Conservation (phyloP, 2,797 vertebrate genomes). For the Hipposideros larvatus region DNA sequence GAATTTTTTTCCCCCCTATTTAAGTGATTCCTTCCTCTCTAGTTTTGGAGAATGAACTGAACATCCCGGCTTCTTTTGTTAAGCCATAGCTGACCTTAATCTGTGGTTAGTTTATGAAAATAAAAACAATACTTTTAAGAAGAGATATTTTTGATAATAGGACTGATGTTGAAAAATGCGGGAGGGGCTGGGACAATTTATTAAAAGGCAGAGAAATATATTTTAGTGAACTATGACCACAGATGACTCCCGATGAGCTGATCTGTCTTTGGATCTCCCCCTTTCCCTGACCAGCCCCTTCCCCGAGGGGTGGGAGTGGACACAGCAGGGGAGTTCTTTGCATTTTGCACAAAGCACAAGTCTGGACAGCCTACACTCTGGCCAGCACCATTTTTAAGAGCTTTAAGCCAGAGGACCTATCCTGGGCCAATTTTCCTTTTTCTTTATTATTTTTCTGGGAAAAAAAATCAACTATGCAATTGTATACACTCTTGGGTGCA, state of each 20-base stretch:
- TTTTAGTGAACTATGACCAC: conserved; percentile 80
- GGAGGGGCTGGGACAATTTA: conserved; percentile 72
- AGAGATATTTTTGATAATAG: conserved; percentile 85
- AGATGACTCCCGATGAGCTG: conserved; percentile 65
- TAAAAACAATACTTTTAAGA: conserved; percentile 83
- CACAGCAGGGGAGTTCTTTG: conserved; percentile 45
- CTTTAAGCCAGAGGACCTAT: conserved; percentile 79
- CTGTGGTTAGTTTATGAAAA: conserved; percentile 85
- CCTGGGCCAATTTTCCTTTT: conserved; percentile 65
- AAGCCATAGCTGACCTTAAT: conserved; percentile 87
- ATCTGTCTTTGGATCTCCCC: conserved; percentile 50
- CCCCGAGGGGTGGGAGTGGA: neutral
- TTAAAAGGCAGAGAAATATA: conserved; percentile 76
- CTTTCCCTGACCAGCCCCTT: neutral
- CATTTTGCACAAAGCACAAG: conserved; percentile 85
- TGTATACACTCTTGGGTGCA: conserved; percentile 67
- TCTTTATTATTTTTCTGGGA: neutral
- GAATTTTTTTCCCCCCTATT: conserved; percentile 44
- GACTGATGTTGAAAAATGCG: conserved; percentile 70
- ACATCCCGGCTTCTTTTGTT: conserved; percentile 86
- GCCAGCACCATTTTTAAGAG: conserved; percentile 78
- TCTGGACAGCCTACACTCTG: conserved; percentile 74
- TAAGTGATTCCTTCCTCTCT: conserved; percentile 77
- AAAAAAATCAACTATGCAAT: conserved; percentile 81
- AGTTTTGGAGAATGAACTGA: conserved; percentile 79